phyloP scores from a whole-genome alignment of 2,113 vertebrate genomes.

The Rhombomys opimus region DNA sequence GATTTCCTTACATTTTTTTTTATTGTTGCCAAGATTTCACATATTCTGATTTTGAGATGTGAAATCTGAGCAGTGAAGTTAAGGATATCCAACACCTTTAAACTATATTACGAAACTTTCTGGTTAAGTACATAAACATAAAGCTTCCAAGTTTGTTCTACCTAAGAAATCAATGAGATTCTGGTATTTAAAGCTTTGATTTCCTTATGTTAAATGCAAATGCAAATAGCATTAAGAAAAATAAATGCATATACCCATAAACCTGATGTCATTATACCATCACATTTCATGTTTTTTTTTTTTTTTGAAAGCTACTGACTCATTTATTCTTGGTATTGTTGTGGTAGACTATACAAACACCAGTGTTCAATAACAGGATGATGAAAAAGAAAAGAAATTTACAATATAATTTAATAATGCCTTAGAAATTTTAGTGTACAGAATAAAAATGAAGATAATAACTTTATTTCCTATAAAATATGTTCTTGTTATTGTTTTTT shows the following conservation, averaged over 20 bases:
- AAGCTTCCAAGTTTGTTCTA: neutral
- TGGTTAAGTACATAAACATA: neutral
- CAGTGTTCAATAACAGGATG: neutral
- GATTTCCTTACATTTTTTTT: neutral
- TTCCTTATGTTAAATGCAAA: neutral
- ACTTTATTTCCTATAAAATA: neutral
- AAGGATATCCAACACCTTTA: neutral
- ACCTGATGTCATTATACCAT: too few species aligned
- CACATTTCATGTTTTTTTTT: neutral
- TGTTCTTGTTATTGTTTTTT: neutral
- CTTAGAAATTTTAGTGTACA: neutral
- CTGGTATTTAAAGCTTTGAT: neutral
- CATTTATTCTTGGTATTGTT: neutral
- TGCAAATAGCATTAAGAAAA: neutral
- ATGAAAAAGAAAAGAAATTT: neutral
- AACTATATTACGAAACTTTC: neutral
- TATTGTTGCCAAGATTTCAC: neutral
- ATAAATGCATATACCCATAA: neutral
- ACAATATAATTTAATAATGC: neutral
- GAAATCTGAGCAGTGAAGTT: neutral
- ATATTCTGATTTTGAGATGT: neutral
- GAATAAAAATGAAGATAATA: neutral
- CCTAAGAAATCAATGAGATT: neutral
- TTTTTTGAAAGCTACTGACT: neutral
- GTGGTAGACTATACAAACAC: neutral